phyloP scores from a whole-genome alignment of 2,888 invertebrate species.

The Agriopis aurantiaria region DNA sequence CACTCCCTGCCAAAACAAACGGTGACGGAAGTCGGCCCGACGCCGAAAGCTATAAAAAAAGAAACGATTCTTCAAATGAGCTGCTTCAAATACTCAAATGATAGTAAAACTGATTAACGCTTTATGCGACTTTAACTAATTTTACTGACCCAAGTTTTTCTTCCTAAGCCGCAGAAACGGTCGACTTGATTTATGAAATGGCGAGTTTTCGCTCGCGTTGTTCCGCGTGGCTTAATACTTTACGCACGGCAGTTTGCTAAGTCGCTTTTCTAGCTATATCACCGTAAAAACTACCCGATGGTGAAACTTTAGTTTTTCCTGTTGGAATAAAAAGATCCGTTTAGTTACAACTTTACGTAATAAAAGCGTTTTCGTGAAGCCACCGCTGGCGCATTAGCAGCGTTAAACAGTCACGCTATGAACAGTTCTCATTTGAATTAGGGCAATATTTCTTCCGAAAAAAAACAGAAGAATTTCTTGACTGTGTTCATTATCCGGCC shows the following conservation, averaged over 20 bases:
- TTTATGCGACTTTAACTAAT: constrained; percentile 38
- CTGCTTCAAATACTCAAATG: constrained; percentile 39
- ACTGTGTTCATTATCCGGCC: constrained; percentile 38
- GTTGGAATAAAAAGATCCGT: neutral
- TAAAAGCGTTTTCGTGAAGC: neutral
- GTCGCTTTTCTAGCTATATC: constrained; percentile 14
- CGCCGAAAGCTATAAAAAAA: constrained; percentile 41
- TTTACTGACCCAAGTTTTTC: constrained; percentile 22
- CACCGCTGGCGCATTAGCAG: constrained; percentile 6
- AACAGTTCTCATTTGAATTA: constrained; percentile 30
- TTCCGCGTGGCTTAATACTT: constrained; percentile 13
- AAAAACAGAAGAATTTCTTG: constrained; percentile 29
- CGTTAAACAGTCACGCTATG: constrained; percentile 9
- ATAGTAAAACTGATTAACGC: constrained; percentile 46
- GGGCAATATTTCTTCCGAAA: constrained; percentile 23
- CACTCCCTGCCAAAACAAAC: constrained; percentile 17
- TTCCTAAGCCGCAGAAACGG: constrained; percentile 14
- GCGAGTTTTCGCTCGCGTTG: constrained; percentile 15
- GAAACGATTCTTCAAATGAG: constrained; percentile 40
- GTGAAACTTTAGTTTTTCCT: constrained; percentile 7
- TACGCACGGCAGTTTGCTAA: constrained; percentile 8
- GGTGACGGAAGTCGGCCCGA: constrained; percentile 39
- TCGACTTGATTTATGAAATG: constrained; percentile 28
- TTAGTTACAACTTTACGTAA: constrained; percentile 13
- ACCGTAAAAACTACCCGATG: constrained; percentile 13